These are phyloP conservation scores for Hirtodrosophila trivittata DNA, from an alignment of 2,888 invertebrate genomes.

Conservation along the genomic window DNA sequence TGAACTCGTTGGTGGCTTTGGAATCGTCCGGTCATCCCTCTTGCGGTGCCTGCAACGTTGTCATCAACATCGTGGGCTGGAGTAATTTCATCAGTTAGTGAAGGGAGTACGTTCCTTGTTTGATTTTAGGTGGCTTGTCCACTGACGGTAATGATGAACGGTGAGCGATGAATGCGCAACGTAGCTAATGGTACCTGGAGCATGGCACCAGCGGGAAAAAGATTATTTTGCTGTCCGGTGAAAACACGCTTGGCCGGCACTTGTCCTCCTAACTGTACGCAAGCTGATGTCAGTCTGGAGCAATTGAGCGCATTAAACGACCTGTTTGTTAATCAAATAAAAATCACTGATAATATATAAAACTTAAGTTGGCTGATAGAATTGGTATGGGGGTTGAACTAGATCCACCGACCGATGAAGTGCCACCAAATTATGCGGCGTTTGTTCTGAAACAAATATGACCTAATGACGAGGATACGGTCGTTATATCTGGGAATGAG, in stretches of 20 bases:
- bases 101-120: no score
- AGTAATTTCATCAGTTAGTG: no score
- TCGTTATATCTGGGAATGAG: constrained; percentile 45
- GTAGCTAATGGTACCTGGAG: constrained; percentile 51
- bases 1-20: no score
- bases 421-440: constrained; percentile 58
- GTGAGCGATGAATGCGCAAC: constrained; percentile 11
- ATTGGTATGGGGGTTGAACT: constrained; percentile 73
- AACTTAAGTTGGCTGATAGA: constrained; percentile 47
- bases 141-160: no score
- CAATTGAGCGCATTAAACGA: constrained; percentile 79
- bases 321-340: constrained; percentile 68
- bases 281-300: constrained; percentile 53
- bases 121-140: no score
- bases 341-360: constrained; percentile 18
- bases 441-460: constrained; percentile 46
- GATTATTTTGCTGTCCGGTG: constrained; percentile 52
- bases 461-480: neutral
- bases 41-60: no score
- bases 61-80: no score
- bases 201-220: constrained; percentile 35
- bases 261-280: constrained; percentile 63
- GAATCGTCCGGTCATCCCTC: no score
- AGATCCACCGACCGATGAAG: constrained; percentile 9
- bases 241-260: constrained; percentile 73